A percentile compares a stretch with the other conserved stretches of the same genome.
phyloP scores from a whole-genome alignment of 2,797 vertebrate species.

The Hozukius guyotensis region DNA sequence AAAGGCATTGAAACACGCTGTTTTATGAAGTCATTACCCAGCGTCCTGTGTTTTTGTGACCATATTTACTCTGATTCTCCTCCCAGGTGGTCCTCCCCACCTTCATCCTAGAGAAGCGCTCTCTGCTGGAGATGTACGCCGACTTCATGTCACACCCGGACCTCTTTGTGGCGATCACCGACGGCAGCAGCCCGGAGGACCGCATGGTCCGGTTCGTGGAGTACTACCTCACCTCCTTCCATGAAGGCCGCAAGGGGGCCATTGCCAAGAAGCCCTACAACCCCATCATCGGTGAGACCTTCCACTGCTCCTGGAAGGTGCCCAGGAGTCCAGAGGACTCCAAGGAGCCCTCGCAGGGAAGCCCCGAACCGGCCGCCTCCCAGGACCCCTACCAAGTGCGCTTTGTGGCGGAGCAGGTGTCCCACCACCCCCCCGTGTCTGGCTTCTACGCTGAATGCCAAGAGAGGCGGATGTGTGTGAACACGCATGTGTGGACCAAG shows the following conservation, averaged over 20 bases:
- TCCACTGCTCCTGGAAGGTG: conserved; percentile 97
- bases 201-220: conserved; percentile 97
- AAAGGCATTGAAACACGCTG: not conserved
- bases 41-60: not conserved
- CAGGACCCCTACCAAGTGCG: conserved; percentile 87
- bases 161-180: conserved; percentile 91
- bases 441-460: conserved; percentile 97
- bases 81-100: conserved; percentile 95
- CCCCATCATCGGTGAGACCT: conserved; percentile 97
- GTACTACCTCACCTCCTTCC: conserved; percentile 99
- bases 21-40: not conserved
- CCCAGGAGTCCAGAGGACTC: conserved; percentile 66
- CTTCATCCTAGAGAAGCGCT: conserved; percentile 98
- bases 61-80: not conserved
- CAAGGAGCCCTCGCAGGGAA: conserved; percentile 12
- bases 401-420: conserved; percentile 98
- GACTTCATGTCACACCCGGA: conserved; percentile 99
- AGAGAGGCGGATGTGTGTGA: conserved; percentile 94
- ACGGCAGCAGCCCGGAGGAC: conserved; percentile 89
- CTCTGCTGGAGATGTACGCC: conserved; percentile 97
- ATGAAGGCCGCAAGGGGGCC: conserved; percentile 96
- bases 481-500: conserved; percentile 98
- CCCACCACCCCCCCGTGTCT: conserved; percentile 97
- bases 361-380: conserved; percentile 45
- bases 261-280: conserved; percentile 99